Percentiles rank a stretch among this genome's conserved stretches.
These are phyloP conservation scores for Tringa solitaria DNA, from an alignment of 2,113 vertebrate species.

Conservation along the genomic window DNA sequence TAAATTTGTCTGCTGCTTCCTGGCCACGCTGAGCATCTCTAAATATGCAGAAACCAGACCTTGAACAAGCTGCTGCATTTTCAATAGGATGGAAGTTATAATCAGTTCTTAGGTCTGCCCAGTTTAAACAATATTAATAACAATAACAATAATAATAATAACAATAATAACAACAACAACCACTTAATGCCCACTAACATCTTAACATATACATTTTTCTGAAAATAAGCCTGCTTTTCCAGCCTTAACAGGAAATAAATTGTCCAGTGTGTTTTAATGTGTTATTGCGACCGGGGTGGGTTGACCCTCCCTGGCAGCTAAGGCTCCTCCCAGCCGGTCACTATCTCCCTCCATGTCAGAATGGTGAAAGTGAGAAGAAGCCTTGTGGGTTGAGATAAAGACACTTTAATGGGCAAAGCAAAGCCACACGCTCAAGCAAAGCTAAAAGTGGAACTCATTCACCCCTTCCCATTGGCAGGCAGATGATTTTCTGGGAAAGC, in stretches of 20 bases:
- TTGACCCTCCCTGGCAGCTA: background rate
- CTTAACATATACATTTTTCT: background rate
- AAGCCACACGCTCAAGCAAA: background rate
- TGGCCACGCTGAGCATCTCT: background rate
- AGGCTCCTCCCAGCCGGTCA: background rate
- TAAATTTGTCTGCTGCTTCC: background rate
- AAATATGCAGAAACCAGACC: background rate
- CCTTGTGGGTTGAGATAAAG: background rate
- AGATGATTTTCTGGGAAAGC: background rate
- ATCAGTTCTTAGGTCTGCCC: background rate
- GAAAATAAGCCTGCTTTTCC: background rate
- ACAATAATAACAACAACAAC: background rate
- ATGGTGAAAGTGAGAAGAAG: background rate
- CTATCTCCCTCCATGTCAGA: background rate
- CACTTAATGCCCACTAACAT: background rate
- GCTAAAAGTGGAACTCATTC: background rate
- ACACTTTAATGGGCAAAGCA: background rate
- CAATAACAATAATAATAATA: too few species aligned
- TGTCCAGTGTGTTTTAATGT: background rate
- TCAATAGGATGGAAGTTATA: background rate
- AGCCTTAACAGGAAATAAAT: background rate
- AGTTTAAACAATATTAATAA: background rate
- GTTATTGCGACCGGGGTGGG: background rate
- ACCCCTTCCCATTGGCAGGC: background rate
- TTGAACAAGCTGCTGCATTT: background rate